Conservation (phyloP, 2,113 vertebrate genomes). For the cattle (Bos taurus) region ARS-UCD2.0 NC_037354.1:16032001-16032500, state of each 20-base stretch:
- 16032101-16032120: constrained; percentile 11
- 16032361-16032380: neutral
- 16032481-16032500: neutral
- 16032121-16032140: neutral
- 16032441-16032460: neutral
- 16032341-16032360: constrained; percentile 40
- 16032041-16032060: neutral
- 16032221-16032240: neutral
- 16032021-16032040: neutral
- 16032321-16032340: neutral
- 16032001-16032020: neutral
- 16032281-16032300: constrained; percentile 53
- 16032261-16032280: constrained; percentile 34
- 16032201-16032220: neutral
- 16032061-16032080: neutral
- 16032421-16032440: neutral
- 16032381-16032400: neutral
- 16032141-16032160: neutral
- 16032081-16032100: neutral
- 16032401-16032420: constrained; percentile 39
- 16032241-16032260: neutral
- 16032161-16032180: neutral
- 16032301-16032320: neutral
- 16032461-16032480: neutral
- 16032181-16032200: neutral